phyloP scores from a whole-genome alignment of 2,113 vertebrate genomes.

The Mugil cephalus region DNA sequence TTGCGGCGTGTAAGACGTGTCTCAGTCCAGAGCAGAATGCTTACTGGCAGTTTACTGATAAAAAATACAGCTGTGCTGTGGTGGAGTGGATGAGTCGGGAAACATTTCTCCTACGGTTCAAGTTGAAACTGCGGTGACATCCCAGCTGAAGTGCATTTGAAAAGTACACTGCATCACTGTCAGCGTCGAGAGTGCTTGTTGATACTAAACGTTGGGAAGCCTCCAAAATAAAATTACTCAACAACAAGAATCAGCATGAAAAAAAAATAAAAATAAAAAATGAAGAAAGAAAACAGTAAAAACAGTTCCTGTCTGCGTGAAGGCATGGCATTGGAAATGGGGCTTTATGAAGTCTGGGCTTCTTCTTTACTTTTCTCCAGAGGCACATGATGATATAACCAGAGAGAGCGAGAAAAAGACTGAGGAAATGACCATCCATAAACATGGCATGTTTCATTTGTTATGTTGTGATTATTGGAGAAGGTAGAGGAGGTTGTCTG shows the following conservation, averaged over 20 bases:
- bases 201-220: not conserved
- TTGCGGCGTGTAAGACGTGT: conserved; percentile 17
- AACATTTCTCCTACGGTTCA: conserved; percentile 23
- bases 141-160: conserved; percentile 14
- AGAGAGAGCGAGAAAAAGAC: conserved; percentile 40
- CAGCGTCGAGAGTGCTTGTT: conserved; percentile 7
- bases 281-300: too few relatives aligned
- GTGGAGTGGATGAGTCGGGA: conserved; percentile 27
- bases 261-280: too few relatives aligned
- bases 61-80: conserved; percentile 18
- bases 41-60: conserved; percentile 33
- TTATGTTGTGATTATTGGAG: conserved; percentile 53
- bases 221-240: conserved; percentile 13
- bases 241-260: not conserved
- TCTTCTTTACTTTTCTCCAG: conserved; percentile 28
- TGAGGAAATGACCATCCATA: conserved; percentile 51
- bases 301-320: not conserved
- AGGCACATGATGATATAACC: conserved; percentile 58
- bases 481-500: conserved; percentile 44
- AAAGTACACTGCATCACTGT: conserved; percentile 17
- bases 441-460: conserved; percentile 57
- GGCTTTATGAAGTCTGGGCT: not conserved
- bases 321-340: not conserved
- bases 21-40: conserved; percentile 30
- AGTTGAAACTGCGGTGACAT: conserved; percentile 18